These are phyloP conservation scores for Calcarius lapponicus DNA, from an alignment of 2,797 vertebrate genomes.

Conservation along the genomic window DNA sequence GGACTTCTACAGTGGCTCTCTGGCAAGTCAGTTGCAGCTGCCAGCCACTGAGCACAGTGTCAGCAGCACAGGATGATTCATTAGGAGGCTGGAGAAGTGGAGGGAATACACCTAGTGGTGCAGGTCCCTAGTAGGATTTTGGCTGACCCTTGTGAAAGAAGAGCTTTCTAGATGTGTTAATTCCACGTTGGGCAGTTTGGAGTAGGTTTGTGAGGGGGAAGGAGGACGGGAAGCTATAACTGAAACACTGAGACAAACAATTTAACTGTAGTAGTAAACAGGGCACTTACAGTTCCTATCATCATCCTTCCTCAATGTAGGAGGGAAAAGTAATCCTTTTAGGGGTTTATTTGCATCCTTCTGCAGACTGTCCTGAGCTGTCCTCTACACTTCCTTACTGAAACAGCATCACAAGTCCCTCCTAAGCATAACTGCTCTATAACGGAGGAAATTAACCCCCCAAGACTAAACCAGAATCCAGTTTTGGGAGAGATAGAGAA, in stretches of 20 bases:
- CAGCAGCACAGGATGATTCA: background rate
- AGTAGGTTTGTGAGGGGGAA: background rate
- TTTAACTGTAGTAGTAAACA: background rate
- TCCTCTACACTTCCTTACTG: background rate
- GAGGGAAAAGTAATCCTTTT: background rate
- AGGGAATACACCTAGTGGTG: background rate
- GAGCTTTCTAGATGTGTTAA: background rate
- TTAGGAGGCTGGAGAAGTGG: background rate
- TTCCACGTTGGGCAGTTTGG: background rate
- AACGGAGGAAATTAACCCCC: background rate
- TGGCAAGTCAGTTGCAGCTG: background rate
- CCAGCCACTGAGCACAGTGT: background rate
- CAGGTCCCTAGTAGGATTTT: background rate
- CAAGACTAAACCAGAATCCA: background rate
- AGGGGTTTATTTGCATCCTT: background rate
- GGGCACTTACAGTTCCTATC: background rate
- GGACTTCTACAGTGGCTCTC: background rate
- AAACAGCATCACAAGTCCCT: background rate
- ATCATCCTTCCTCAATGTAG: background rate
- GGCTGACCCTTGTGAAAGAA: background rate
- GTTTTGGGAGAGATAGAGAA: background rate
- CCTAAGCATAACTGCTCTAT: background rate
- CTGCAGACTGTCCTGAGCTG: background rate
- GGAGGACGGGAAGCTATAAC: background rate
- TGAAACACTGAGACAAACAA: background rate